Evolutionary conservation across 2,797 vertebrate species (phyloP).

Genomic region (Labeo calbasu): DNA sequence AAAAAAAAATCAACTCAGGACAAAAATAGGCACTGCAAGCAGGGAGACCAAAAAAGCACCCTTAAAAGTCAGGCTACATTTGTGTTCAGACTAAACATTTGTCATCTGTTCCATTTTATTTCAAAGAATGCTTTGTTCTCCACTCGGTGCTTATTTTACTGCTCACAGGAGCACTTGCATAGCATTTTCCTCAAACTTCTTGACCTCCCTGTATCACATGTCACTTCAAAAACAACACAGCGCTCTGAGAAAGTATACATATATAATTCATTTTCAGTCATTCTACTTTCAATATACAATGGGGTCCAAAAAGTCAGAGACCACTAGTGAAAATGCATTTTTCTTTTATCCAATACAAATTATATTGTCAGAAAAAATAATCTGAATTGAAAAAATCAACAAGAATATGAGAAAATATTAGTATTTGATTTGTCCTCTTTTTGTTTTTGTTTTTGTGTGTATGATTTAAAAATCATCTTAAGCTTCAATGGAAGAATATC

Average conservation of each 20-base stretch:
- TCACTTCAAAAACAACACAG: conserved; percentile 69
- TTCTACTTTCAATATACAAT: conserved; percentile 44
- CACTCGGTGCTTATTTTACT: conserved; percentile 59
- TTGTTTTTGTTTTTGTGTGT: too few species aligned
- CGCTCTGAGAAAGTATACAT: conserved; percentile 60
- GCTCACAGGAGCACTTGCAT: conserved; percentile 67
- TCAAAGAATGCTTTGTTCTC: conserved; percentile 69
- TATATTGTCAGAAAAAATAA: not conserved
- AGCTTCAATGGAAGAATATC: not conserved
- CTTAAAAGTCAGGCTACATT: conserved; percentile 64
- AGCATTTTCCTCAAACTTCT: conserved; percentile 62
- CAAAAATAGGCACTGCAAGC: conserved; percentile 54
- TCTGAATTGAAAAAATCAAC: not conserved
- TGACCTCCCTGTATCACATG: conserved; percentile 68
- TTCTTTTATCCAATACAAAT: not conserved
- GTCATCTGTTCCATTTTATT: conserved; percentile 67
- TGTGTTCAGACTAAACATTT: conserved; percentile 69
- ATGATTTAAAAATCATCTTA: not conserved
- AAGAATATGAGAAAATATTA: not conserved
- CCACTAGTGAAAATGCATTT: not conserved
- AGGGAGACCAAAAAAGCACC: conserved; percentile 54
- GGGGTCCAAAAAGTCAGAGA: conserved; percentile 14
- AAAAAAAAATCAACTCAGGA: conserved; percentile 33
- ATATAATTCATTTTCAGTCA: conserved; percentile 52
- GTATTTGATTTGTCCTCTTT: not conserved